Evolutionary conservation across 2,797 vertebrate genomes (phyloP).

Genomic region (Scomberomorus guttatus): DNA sequence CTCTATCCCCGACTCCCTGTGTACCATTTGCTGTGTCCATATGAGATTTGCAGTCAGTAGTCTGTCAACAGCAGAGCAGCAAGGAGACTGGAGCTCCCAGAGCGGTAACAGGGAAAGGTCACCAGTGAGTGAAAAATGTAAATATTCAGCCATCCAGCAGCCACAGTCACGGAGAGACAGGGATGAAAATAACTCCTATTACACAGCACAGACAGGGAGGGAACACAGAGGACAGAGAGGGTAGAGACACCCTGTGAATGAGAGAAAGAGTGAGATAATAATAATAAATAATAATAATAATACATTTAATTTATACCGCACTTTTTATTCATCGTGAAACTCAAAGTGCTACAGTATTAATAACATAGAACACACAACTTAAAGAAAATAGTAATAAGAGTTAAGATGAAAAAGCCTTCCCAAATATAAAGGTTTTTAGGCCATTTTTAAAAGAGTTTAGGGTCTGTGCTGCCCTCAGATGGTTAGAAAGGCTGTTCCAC

Average conservation of each 20-base stretch:
- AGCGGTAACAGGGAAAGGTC: constrained; percentile 81
- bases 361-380: too few species aligned
- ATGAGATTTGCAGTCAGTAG: constrained; percentile 82
- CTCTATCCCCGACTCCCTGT: constrained; percentile 67
- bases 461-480: too few species aligned
- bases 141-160: constrained; percentile 82
- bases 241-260: constrained; percentile 68
- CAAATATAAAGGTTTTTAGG: too few species aligned
- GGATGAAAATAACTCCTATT: constrained; percentile 84
- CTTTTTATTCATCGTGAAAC: too few species aligned
- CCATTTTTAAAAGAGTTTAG: too few species aligned
- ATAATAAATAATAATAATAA: too few species aligned
- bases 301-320: too few species aligned
- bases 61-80: constrained; percentile 81
- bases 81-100: constrained; percentile 81
- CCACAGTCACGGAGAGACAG: constrained; percentile 76
- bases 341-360: too few species aligned
- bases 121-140: constrained; percentile 84
- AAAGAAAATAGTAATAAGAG: too few species aligned
- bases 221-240: constrained; percentile 75
- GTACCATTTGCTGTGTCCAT: constrained; percentile 80
- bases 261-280: constrained; percentile 54
- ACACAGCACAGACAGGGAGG: constrained; percentile 75
- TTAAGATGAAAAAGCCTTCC: too few species aligned
- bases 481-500: too few species aligned